Conservation (phyloP, 2,113 vertebrate species). For the Mastomys natalensis region DNA sequence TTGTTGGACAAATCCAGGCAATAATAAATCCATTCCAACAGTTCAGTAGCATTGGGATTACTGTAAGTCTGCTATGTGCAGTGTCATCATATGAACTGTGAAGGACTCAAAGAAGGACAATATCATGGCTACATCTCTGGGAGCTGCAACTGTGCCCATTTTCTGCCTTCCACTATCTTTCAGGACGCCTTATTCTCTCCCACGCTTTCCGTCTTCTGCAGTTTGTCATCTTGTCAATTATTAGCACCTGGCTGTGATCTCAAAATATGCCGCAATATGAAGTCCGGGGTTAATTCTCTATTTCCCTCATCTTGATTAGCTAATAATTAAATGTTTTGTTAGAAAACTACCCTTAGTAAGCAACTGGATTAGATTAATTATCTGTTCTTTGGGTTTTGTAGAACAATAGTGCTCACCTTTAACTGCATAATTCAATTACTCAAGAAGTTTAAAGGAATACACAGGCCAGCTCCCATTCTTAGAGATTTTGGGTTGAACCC, state of each 20-base stretch:
- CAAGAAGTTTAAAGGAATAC: background rate
- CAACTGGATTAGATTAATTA: constrained; percentile 54
- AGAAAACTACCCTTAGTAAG: constrained; percentile 48
- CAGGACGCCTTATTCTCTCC: background rate
- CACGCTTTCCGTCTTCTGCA: background rate
- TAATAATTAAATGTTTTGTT: constrained; percentile 71
- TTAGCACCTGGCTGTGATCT: constrained; percentile 30
- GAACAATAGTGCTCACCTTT: constrained; percentile 26
- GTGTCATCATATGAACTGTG: background rate
- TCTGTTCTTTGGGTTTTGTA: constrained; percentile 48
- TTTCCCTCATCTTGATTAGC: constrained; percentile 52
- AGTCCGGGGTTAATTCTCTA: constrained; percentile 55
- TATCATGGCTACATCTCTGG: background rate
- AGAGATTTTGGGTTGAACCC: constrained; percentile 15
- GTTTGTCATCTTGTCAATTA: constrained; percentile 50
- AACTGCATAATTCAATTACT: background rate
- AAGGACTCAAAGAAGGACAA: background rate
- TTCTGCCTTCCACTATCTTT: background rate
- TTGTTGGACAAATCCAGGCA: background rate
- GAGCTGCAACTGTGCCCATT: background rate
- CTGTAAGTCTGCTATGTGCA: background rate
- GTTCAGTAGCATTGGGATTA: background rate
- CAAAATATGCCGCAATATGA: constrained; percentile 34
- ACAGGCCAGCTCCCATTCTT: background rate
- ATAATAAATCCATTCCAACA: background rate